phyloP scores from a whole-genome alignment of 2,797 vertebrate species.

The Chloroceryle inda region DNA sequence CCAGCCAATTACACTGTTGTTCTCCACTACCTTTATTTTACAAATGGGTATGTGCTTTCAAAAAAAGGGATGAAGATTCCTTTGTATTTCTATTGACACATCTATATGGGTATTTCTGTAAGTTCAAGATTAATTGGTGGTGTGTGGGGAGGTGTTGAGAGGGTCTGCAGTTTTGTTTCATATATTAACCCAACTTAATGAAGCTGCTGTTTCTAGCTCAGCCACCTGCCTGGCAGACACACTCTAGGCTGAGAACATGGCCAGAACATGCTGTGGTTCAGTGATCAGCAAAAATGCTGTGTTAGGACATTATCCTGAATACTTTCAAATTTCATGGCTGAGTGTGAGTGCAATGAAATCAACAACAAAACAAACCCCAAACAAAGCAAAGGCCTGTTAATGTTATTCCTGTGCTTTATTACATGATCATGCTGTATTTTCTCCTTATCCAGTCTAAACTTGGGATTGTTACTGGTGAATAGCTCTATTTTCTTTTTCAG shows the following conservation, averaged over 20 bases:
- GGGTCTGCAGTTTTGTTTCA: not conserved
- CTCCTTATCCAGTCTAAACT: not conserved
- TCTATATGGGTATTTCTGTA: not conserved
- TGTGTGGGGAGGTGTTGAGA: not conserved
- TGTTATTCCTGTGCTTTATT: not conserved
- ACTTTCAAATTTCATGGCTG: not conserved
- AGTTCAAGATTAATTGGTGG: not conserved
- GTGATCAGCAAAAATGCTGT: not conserved
- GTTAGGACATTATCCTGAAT: not conserved
- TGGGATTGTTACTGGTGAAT: not conserved
- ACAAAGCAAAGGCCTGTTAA: not conserved
- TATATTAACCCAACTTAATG: not conserved
- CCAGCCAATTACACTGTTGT: not conserved
- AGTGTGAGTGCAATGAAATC: not conserved
- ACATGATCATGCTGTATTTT: not conserved
- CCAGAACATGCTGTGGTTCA: not conserved
- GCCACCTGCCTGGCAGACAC: not conserved
- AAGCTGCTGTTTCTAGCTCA: not conserved
- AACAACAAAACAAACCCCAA: rapidly evolving
- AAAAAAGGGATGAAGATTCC: not conserved
- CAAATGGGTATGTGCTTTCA: not conserved
- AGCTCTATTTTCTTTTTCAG: not conserved
- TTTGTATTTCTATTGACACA: not conserved
- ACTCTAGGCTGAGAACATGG: not conserved
- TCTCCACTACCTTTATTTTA: not conserved